phyloP scores from a whole-genome alignment of 2,797 vertebrate genomes.

The Anas capensis region DNA sequence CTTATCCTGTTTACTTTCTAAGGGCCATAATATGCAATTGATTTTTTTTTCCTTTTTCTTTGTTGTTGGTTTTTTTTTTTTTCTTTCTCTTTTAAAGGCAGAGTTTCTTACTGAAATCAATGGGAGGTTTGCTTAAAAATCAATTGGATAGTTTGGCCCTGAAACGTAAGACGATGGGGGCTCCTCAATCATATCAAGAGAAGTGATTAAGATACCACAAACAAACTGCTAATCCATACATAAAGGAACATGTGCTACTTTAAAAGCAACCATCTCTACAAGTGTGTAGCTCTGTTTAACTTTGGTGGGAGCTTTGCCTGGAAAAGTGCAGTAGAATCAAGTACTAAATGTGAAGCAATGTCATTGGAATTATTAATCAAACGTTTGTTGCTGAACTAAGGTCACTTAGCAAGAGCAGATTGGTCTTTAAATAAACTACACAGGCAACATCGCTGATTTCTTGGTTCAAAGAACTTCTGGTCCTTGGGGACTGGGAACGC shows the following conservation, averaged over 20 bases:
- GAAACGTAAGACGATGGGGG: neutral
- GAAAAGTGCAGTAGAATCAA: neutral
- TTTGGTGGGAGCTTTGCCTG: neutral
- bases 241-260: neutral
- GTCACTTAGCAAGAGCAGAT: conserved; percentile 34
- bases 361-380: conserved; percentile 38
- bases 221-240: neutral
- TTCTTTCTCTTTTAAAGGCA: neutral
- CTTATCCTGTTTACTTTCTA: conserved; percentile 23
- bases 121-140: conserved; percentile 18
- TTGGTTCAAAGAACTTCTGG: conserved; percentile 58
- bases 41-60: neutral
- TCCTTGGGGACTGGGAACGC: conserved; percentile 28
- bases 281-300: neutral
- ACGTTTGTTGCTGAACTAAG: conserved; percentile 15
- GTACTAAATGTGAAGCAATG: neutral
- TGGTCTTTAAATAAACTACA: conserved; percentile 66
- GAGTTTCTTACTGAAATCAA: conserved; percentile 3
- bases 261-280: neutral
- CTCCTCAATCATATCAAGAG: conserved; percentile 1
- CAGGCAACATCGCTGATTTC: conserved; percentile 61
- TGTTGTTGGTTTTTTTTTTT: neutral
- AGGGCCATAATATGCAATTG: neutral
- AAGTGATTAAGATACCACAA: conserved; percentile 37
- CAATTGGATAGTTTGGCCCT: neutral